These are phyloP conservation scores for Aphrophora alni DNA, from an alignment of 2,888 invertebrate species.

Conservation along the genomic window DNA sequence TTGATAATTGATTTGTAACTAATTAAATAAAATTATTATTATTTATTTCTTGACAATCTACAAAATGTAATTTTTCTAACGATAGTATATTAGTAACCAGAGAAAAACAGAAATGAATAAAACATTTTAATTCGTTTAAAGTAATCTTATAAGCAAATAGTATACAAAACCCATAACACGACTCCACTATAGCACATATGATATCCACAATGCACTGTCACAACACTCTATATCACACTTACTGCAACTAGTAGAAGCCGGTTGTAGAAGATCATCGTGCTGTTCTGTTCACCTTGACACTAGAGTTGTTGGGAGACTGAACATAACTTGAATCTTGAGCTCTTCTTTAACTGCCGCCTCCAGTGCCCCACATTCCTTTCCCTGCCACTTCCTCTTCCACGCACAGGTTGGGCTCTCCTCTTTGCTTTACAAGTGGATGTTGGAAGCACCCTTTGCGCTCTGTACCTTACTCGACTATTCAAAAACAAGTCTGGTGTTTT, in stretches of 20 bases:
- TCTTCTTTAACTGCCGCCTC: conserved; percentile 6
- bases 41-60: too few species aligned
- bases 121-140: too few species aligned
- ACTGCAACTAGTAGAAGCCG: not conserved
- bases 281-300: not conserved
- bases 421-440: not conserved
- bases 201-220: not conserved
- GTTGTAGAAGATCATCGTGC: not conserved
- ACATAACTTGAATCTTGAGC: not conserved
- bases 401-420: not conserved
- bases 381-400: conserved; percentile 6
- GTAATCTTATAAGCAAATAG: too few species aligned
- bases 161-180: too few species aligned
- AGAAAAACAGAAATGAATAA: too few species aligned
- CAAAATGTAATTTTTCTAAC: too few species aligned
- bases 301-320: not conserved
- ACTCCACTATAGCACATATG: not conserved
- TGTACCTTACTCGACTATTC: too few species aligned
- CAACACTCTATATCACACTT: conserved; percentile 2
- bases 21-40: too few species aligned
- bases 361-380: conserved; percentile 6
- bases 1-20: too few species aligned
- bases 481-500: too few species aligned
- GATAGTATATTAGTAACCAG: too few species aligned
- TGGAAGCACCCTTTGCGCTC: not conserved